phyloP scores from a whole-genome alignment of 2,113 vertebrate species.

The Gallinago jamesoni region DNA sequence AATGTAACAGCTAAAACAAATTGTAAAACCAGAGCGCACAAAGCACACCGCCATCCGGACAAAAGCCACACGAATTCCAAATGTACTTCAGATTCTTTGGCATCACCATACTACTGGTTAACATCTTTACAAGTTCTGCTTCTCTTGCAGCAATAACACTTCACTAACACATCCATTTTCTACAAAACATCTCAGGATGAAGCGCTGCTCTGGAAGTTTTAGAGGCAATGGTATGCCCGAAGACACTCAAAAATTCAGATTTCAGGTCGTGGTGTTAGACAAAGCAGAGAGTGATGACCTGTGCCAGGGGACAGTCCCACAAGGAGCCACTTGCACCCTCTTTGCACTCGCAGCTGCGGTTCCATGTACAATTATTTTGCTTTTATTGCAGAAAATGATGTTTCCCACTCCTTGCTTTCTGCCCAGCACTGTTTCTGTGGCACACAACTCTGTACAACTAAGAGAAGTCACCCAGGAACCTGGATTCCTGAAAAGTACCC shows the following conservation, averaged over 20 bases:
- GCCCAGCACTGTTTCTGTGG: neutral
- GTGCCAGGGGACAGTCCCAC: neutral
- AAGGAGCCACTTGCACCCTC: rapidly evolving
- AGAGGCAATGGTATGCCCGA: neutral
- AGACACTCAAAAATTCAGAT: neutral
- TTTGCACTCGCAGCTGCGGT: neutral
- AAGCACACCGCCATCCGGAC: neutral
- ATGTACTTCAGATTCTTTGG: neutral
- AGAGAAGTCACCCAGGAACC: neutral
- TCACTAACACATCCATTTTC: neutral
- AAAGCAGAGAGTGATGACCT: neutral
- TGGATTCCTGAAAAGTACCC: neutral
- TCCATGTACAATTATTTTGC: neutral
- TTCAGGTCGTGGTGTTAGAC: neutral
- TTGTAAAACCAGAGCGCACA: neutral
- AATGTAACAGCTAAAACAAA: neutral
- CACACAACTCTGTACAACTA: neutral
- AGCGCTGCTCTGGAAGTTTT: neutral
- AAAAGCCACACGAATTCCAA: neutral
- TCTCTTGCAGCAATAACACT: neutral
- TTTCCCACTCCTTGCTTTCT: neutral
- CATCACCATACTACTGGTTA: neutral
- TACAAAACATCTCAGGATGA: neutral
- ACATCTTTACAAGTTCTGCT: neutral
- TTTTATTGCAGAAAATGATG: neutral